phyloP scores from a whole-genome alignment of 2,113 vertebrate genomes.

The Nycticryphes semicollaris region DNA sequence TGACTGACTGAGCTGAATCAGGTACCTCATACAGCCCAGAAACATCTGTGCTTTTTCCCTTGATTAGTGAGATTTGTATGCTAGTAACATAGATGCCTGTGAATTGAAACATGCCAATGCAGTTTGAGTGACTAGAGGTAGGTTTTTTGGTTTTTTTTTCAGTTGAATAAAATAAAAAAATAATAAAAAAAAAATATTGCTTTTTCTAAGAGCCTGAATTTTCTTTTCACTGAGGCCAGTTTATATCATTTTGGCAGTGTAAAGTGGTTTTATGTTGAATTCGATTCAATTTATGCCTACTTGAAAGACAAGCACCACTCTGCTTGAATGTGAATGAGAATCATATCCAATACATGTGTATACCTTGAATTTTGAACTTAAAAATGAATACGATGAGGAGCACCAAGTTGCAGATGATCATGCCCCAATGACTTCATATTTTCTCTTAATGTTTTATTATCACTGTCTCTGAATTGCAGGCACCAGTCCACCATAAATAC shows the following conservation, averaged over 20 bases:
- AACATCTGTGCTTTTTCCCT: neutral
- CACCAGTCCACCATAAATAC: neutral
- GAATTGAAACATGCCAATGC: neutral
- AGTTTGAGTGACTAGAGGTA: neutral
- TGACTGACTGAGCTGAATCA: neutral
- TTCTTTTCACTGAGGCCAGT: neutral
- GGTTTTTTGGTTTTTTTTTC: neutral
- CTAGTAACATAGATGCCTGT: neutral
- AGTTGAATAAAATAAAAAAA: neutral
- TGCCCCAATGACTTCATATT: neutral
- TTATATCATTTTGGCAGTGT: neutral
- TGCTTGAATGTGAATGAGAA: neutral
- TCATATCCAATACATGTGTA: neutral
- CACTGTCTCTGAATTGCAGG: neutral
- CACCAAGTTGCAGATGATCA: neutral
- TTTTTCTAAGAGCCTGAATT: neutral
- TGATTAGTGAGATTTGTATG: neutral
- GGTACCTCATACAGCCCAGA: neutral
- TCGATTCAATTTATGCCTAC: neutral
- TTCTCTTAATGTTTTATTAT: neutral
- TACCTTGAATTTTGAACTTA: neutral
- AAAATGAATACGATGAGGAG: neutral
- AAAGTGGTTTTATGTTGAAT: neutral
- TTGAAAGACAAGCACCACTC: constrained; percentile 12
- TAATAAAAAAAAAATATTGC: no score